phyloP scores from a whole-genome alignment of 2,888 invertebrate genomes.

The Muscina levida region DNA sequence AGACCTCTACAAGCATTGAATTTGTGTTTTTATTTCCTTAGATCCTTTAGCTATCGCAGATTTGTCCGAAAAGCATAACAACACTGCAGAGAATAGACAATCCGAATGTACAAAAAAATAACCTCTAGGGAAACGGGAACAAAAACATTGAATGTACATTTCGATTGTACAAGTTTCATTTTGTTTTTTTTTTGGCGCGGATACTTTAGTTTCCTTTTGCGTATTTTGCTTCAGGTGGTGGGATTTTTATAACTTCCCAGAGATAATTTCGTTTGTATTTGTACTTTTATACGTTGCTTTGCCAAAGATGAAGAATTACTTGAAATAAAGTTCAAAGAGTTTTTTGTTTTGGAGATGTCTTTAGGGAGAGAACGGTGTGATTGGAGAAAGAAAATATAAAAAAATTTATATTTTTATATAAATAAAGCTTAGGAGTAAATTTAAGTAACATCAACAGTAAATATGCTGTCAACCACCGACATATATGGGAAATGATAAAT shows the following conservation, averaged over 20 bases:
- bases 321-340: background rate
- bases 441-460: no score
- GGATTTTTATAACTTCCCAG: background rate
- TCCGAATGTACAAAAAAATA: background rate
- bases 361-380: background rate
- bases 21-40: conserved; percentile 1
- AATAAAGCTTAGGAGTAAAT: no score
- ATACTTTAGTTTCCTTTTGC: background rate
- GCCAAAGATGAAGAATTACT: background rate
- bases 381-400: no score
- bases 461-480: no score
- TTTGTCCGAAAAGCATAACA: background rate
- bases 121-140: background rate
- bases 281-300: background rate
- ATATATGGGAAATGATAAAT: no score
- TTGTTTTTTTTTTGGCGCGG: background rate
- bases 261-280: background rate
- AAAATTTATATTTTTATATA: no score
- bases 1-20: background rate
- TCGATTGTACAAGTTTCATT: background rate
- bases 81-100: background rate
- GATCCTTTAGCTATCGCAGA: background rate
- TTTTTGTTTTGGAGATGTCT: background rate
- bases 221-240: background rate
- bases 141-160: conserved; percentile 4